Evolutionary conservation across 2,888 invertebrate genomes (phyloP).

Genomic region (Alviniconcha strummeri): DNA sequence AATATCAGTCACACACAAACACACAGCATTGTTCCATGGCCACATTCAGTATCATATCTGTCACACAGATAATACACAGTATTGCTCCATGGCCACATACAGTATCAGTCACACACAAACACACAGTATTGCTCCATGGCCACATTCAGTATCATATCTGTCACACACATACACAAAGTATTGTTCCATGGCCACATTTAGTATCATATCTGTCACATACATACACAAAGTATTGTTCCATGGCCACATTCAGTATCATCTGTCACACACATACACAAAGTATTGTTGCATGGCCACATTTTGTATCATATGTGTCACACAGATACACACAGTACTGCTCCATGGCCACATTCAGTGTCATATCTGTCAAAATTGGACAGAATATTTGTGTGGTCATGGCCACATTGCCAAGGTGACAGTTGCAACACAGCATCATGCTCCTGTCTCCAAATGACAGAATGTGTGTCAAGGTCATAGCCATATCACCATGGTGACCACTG

Average conservation of each 20-base stretch:
- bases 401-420: background rate
- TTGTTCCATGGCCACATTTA: background rate
- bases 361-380: slow-evolving; percentile 46
- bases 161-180: background rate
- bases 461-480: background rate
- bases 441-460: too few relatives aligned
- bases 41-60: background rate
- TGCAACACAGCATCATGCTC: too few relatives aligned
- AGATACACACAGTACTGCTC: slow-evolving; percentile 48
- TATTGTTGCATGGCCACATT: background rate
- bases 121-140: background rate
- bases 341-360: slow-evolving; percentile 57
- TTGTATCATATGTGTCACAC: background rate
- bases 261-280: slow-evolving; percentile 36
- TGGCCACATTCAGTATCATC: slow-evolving; percentile 59
- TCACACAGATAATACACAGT: slow-evolving; percentile 42
- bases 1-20: slow-evolving; percentile 47
- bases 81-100: slow-evolving; percentile 56
- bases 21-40: background rate
- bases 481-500: too few relatives aligned
- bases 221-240: slow-evolving; percentile 52
- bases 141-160: too few relatives aligned
- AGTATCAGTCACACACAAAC: slow-evolving; percentile 49
- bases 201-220: background rate
- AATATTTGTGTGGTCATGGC: background rate